These are phyloP conservation scores for Arctocebus calabarensis DNA, from an alignment of 2,797 vertebrate species.

Conservation along the genomic window DNA sequence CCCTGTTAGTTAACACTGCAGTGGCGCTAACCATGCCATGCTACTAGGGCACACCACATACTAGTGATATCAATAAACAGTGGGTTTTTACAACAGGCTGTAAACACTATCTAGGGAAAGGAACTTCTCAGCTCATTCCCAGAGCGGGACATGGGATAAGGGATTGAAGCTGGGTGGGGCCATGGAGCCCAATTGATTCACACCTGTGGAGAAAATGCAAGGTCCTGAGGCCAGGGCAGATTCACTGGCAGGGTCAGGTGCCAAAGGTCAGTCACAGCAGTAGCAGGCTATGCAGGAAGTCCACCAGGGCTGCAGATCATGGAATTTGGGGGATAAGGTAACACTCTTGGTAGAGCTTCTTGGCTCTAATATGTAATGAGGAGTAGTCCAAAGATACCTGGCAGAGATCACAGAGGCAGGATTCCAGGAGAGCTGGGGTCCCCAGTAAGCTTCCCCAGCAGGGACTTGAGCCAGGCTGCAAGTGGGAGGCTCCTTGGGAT, in stretches of 20 bases:
- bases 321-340: not conserved
- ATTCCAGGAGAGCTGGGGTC: not conserved
- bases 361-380: not conserved
- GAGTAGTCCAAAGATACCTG: not conserved
- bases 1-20: not conserved
- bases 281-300: not conserved
- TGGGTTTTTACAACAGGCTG: not conserved
- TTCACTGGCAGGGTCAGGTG: not conserved
- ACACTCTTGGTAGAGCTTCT: not conserved
- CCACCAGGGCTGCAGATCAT: not conserved
- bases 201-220: slow-evolving; percentile 41
- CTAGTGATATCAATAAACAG: not conserved
- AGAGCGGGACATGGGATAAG: not conserved
- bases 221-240: not conserved
- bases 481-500: not conserved
- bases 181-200: not conserved
- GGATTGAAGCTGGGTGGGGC: not conserved
- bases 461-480: not conserved
- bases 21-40: rapidly evolving
- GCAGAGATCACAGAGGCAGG: not conserved
- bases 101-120: not conserved
- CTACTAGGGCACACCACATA: not conserved
- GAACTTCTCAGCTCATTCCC: not conserved
- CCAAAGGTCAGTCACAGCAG: slow-evolving; percentile 39
- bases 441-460: not conserved